A percentile compares a stretch with the other conserved stretches of the same genome.
These are phyloP conservation scores for Ctenodactylus gundi DNA, from an alignment of 2,113 vertebrate genomes.

Conservation along the genomic window DNA sequence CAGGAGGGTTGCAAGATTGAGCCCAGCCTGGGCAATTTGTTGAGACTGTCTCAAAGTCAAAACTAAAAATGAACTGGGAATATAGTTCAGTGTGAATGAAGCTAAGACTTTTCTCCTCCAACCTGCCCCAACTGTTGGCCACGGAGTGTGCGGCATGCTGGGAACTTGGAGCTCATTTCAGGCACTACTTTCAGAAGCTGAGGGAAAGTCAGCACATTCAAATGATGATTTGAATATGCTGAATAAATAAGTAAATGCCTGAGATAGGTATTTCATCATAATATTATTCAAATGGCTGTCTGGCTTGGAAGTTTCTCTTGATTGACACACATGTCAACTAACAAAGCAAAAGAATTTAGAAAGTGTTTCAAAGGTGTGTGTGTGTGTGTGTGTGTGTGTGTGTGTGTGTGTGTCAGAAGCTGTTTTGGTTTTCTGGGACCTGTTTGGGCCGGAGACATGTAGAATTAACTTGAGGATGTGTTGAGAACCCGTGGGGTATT, in stretches of 20 bases:
- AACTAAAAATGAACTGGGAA: too few relatives aligned
- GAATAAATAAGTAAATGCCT: too few relatives aligned
- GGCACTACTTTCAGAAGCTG: slow-evolving; percentile 67
- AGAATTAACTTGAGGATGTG: slow-evolving; percentile 67
- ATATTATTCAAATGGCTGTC: slow-evolving; percentile 63
- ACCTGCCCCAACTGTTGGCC: not conserved
- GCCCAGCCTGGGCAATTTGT: too few relatives aligned
- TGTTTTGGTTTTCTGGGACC: slow-evolving; percentile 51
- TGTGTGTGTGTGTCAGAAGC: slow-evolving; percentile 68
- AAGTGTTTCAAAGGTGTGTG: slow-evolving; percentile 44
- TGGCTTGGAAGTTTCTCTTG: slow-evolving; percentile 65
- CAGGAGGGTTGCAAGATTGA: too few relatives aligned
- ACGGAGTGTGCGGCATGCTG: not conserved
- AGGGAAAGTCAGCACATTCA: slow-evolving; percentile 56
- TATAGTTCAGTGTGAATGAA: too few relatives aligned
- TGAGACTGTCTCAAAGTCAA: too few relatives aligned
- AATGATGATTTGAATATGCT: slow-evolving; percentile 69
- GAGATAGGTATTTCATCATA: slow-evolving; percentile 66
- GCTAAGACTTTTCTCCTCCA: not conserved
- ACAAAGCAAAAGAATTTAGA: slow-evolving; percentile 23
- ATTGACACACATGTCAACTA: slow-evolving; percentile 69
- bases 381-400: slow-evolving; percentile 66
- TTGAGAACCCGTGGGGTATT: not conserved
- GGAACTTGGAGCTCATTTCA: slow-evolving; percentile 67
- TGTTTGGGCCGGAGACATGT: slow-evolving; percentile 62